A percentile compares a stretch with the other conserved stretches of the same genome.
Conservation (phyloP, 1,140 invertebrate species). For the Lamellibrachia luymesi region DNA sequence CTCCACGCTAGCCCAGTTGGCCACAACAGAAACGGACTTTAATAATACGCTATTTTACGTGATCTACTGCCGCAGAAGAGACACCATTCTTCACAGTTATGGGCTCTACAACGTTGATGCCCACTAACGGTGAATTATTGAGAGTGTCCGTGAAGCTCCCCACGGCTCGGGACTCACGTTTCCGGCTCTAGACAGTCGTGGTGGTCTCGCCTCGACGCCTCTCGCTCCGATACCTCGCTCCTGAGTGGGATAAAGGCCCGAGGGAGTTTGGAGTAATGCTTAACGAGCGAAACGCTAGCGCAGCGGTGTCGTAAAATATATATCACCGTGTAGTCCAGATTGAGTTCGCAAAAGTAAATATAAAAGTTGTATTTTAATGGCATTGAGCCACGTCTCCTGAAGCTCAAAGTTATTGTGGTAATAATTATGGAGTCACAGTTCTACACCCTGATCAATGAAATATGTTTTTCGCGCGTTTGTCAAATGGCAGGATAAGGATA, state of each 20-base stretch:
- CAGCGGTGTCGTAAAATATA: background rate
- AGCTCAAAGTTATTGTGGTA: too few relatives aligned
- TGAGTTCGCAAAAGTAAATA: background rate
- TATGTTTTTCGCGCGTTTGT: too few relatives aligned
- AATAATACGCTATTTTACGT: background rate
- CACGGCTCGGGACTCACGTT: background rate
- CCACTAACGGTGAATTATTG: background rate
- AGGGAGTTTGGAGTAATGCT: background rate
- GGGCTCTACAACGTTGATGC: background rate
- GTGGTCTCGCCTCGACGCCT: background rate
- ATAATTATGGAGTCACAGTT: too few relatives aligned
- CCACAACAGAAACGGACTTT: background rate
- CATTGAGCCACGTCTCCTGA: too few relatives aligned
- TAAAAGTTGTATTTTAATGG: too few relatives aligned
- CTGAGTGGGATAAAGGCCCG: background rate
- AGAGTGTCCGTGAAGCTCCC: background rate
- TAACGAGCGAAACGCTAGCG: background rate
- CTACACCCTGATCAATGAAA: too few relatives aligned
- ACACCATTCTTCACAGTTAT: background rate
- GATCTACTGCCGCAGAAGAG: background rate
- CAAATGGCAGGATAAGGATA: too few relatives aligned
- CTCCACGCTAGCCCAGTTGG: background rate
- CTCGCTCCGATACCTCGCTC: background rate
- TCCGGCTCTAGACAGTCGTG: background rate
- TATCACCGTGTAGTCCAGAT: background rate